phyloP scores from a whole-genome alignment of 2,113 vertebrate genomes.

The Athene cunicularia region DNA sequence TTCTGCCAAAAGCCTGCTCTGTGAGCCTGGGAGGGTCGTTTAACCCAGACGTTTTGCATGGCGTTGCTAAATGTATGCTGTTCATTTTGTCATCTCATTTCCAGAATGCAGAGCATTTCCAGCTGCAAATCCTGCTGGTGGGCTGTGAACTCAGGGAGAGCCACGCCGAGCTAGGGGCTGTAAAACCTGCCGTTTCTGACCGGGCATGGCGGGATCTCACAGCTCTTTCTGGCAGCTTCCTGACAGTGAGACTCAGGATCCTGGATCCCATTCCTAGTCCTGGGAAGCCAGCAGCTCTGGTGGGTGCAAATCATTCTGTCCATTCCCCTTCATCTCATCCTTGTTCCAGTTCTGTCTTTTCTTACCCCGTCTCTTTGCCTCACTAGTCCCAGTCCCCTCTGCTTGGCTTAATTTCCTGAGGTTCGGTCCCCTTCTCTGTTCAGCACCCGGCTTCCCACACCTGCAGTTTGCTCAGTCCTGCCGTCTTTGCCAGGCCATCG shows the following conservation, averaged over 20 bases:
- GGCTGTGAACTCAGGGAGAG: neutral
- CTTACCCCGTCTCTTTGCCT: neutral
- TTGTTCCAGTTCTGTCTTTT: neutral
- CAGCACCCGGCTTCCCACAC: neutral
- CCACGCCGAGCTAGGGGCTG: neutral
- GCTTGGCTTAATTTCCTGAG: neutral
- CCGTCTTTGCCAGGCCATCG: neutral
- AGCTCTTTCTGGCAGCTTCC: neutral
- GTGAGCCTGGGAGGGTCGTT: neutral
- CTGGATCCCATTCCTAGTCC: neutral
- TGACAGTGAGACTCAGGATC: neutral
- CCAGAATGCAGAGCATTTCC: neutral
- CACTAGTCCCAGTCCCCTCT: too few species aligned
- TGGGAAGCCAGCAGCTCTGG: neutral
- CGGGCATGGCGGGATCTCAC: neutral
- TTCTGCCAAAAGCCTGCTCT: neutral
- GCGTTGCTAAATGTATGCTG: neutral
- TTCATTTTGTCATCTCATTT: conserved; percentile 7
- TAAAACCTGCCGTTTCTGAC: neutral
- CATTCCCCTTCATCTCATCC: neutral
- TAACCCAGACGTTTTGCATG: neutral
- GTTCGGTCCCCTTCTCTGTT: neutral
- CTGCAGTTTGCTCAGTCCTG: neutral
- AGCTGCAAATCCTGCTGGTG: conserved; percentile 36
- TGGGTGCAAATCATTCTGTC: neutral